These are phyloP conservation scores for Eublepharis macularius DNA, from an alignment of 2,113 vertebrate species.

Conservation along the genomic window DNA sequence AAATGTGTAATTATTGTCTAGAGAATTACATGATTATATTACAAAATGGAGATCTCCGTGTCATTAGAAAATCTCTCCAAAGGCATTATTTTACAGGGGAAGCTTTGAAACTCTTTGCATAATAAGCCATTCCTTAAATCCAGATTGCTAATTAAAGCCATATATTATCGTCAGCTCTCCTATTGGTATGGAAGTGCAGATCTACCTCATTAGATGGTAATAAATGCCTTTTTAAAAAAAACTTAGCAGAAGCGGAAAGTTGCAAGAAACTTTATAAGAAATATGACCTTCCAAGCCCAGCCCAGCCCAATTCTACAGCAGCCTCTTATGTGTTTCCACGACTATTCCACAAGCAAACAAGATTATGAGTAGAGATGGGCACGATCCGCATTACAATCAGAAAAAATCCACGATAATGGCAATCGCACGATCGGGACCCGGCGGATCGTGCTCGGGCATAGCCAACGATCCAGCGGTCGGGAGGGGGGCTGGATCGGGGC, in stretches of 20 bases:
- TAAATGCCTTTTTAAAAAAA: constrained; percentile 38
- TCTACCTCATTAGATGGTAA: constrained; percentile 65
- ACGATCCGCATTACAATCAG: too few relatives aligned
- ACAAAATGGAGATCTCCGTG: constrained; percentile 58
- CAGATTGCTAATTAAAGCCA: constrained; percentile 69
- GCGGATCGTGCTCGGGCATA: too few relatives aligned
- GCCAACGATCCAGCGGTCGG: too few relatives aligned
- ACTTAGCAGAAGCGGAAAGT: constrained; percentile 40
- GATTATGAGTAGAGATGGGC: too few relatives aligned
- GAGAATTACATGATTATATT: constrained; percentile 49
- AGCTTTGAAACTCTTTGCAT: constrained; percentile 60
- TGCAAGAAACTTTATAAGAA: not conserved
- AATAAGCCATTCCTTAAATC: constrained; percentile 65
- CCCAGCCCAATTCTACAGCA: not conserved
- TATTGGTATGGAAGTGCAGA: constrained; percentile 44
- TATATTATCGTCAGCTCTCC: constrained; percentile 64
- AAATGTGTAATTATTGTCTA: constrained; percentile 58
- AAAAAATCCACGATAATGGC: too few relatives aligned
- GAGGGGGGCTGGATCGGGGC: too few relatives aligned
- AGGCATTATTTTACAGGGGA: constrained; percentile 50
- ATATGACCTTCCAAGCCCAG: not conserved
- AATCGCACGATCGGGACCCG: too few relatives aligned
- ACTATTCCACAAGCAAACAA: constrained; percentile 32
- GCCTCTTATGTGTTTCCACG: not conserved
- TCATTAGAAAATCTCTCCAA: constrained; percentile 58